Evolutionary conservation across 1,140 invertebrate species (phyloP), one percentile per base, ranked within the genome.

Genomic region (Macrostomum lignano): DNA sequence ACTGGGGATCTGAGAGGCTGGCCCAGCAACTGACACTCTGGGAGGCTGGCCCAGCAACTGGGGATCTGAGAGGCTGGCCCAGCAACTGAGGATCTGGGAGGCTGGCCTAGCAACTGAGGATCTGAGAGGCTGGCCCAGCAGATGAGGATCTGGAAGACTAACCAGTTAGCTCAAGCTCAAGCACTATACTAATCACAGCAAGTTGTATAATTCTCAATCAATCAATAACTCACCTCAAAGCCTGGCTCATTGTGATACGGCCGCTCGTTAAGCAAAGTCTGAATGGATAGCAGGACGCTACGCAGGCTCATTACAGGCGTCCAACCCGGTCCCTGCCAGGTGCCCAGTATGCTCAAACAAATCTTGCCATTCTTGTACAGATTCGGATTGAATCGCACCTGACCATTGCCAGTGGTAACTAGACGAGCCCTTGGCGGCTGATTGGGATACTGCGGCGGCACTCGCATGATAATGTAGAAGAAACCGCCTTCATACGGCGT

Each of bases 401-500:
- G 38, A 7, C 36, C 36, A 26, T 26, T 25, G 21, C 40, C 38
- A 21, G 40, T 40, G 25, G 39, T 40, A 52, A 69, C 58, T n/a
- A 68, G 53, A 35, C 61, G 62, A 0, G 67, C 65, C 43, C 63
- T 52, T 3, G 67, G 67, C n/a, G 53, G 43, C 36, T 44, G 31
- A 21, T 53, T 52, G 5, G 53, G 53, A 36, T 66, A 67, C 44
- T 67, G 61, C 14, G 61, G 54, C 13, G 63, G 63, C 41, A 61
- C 66, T 3, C 62, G 49, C 3, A 67, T 51, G 17, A 65, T 39
- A 41, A 67, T 67, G 41, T 67, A 65, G 44, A 68, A 68, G 43
- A 66, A 67, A 31, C 66, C 66, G 17, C 67, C 67, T 44, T 68
- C 65, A 42, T 70, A 70, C 5, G 68, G 68, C 15, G 68, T 70